Percentiles rank a stretch among this genome's conserved stretches.
Evolutionary conservation across 1,140 invertebrate genomes (phyloP).

Genomic region (Heterodera carotae): DNA sequence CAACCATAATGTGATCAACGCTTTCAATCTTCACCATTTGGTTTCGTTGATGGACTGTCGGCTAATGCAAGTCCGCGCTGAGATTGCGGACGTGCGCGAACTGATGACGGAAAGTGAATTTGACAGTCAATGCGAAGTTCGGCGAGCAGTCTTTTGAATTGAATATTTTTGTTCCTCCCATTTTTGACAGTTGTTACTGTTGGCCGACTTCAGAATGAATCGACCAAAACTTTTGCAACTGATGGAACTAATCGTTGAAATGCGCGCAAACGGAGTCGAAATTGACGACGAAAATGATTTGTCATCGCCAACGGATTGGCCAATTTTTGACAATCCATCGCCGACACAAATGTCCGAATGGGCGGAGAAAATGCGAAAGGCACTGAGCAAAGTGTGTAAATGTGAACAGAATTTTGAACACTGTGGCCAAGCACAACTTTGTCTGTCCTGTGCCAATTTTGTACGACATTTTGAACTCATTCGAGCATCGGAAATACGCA

Average conservation of each 20-base stretch:
- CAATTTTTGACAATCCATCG: neutral
- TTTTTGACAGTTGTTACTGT: slow-evolving; percentile 23
- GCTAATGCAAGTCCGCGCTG: slow-evolving; percentile 25
- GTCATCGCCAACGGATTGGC: neutral
- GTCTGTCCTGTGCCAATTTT: neutral
- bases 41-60: slow-evolving; percentile 72
- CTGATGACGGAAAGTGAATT: slow-evolving; percentile 34
- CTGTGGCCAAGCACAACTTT: neutral
- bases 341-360: neutral
- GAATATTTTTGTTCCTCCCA: too few relatives aligned
- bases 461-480: neutral
- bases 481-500: neutral
- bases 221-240: slow-evolving; percentile 13
- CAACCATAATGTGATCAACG: slow-evolving; percentile 97
- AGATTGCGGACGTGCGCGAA: slow-evolving; percentile 32
- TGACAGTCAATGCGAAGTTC: slow-evolving; percentile 30
- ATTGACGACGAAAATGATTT: neutral
- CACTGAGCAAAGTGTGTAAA: neutral
- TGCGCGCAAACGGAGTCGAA: neutral
- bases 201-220: slow-evolving; percentile 38
- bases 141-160: slow-evolving; percentile 13
- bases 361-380: neutral
- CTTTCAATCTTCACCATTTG: slow-evolving; percentile 78
- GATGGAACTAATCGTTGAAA: slow-evolving; percentile 30
- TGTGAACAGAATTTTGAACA: neutral